phyloP scores from a whole-genome alignment of 1,140 invertebrate genomes.

The Caenorhabditis inopinata region DNA sequence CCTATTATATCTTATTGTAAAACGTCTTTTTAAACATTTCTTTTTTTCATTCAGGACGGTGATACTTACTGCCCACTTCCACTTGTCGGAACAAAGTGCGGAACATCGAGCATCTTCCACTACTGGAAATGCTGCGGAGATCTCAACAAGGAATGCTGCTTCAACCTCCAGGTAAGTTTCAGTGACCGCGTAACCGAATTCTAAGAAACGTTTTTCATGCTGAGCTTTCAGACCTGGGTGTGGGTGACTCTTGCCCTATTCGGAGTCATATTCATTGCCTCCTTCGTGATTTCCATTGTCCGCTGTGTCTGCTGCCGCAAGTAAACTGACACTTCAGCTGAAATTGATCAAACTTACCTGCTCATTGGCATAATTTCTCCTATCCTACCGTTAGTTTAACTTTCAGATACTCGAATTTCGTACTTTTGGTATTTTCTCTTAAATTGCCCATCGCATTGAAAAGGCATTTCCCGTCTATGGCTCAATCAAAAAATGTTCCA shows the following conservation, averaged over 20 bases:
- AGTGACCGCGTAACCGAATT: background rate
- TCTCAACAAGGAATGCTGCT: conserved; percentile 49
- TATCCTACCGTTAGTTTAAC: background rate
- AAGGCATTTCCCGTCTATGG: no score
- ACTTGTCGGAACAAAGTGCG: conserved; percentile 45
- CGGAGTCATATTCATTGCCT: conserved; percentile 44
- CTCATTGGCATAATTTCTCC: no score
- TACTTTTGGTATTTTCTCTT: no score
- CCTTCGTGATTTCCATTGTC: conserved; percentile 45
- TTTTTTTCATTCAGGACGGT: conserved; percentile 45
- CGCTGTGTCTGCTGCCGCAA: conserved; percentile 48
- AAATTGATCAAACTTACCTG: no score
- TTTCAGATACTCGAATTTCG: conserved; percentile 22
- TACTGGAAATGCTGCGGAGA: conserved; percentile 53
- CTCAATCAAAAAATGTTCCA: no score
- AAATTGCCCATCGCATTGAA: no score
- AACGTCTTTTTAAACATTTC: background rate
- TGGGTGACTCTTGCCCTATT: conserved; percentile 46
- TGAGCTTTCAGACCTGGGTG: conserved; percentile 48
- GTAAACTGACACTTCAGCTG: background rate
- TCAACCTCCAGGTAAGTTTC: conserved; percentile 47
- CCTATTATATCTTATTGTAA: background rate
- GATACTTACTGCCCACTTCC: conserved; percentile 43
- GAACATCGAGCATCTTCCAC: conserved; percentile 43
- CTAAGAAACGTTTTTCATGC: background rate